A percentile compares a stretch with the other conserved stretches of the same genome.
These are phyloP conservation scores for Boloria euphrosyne DNA, from an alignment of 2,888 invertebrate species.

Conservation along the genomic window DNA sequence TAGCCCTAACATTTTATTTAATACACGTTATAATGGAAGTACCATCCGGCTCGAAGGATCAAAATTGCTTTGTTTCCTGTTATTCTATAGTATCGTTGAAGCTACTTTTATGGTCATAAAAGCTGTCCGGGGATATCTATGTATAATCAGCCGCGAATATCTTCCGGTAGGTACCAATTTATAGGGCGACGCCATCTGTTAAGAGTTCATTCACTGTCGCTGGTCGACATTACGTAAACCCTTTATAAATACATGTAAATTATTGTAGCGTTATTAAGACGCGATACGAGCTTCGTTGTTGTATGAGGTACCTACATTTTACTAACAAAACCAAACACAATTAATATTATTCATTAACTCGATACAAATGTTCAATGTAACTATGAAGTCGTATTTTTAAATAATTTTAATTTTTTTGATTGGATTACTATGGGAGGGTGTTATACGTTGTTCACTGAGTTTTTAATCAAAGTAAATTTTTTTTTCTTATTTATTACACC, in stretches of 20 bases:
- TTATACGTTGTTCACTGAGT: no score
- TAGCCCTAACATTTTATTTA: neutral
- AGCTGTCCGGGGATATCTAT: slow-evolving; percentile 35
- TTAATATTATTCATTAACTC: slow-evolving; percentile 12
- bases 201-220: slow-evolving; percentile 50
- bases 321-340: slow-evolving; percentile 19
- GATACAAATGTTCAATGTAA: no score
- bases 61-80: slow-evolving; percentile 38
- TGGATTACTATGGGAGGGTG: no score
- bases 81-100: slow-evolving; percentile 33
- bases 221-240: slow-evolving; percentile 13
- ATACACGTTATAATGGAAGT: slow-evolving; percentile 23
- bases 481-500: no score
- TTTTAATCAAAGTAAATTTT: no score
- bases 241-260: slow-evolving; percentile 24
- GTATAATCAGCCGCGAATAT: slow-evolving; percentile 41
- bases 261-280: slow-evolving; percentile 22
- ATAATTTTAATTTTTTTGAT: no score
- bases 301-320: neutral
- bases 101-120: slow-evolving; percentile 27
- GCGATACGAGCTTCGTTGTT: neutral
- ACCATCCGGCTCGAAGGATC: slow-evolving; percentile 40
- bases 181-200: slow-evolving; percentile 49
- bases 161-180: slow-evolving; percentile 54
- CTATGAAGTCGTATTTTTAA: no score